Conservation (phyloP, 1,140 invertebrate species). For the Hylaeus anthracinus region DNA sequence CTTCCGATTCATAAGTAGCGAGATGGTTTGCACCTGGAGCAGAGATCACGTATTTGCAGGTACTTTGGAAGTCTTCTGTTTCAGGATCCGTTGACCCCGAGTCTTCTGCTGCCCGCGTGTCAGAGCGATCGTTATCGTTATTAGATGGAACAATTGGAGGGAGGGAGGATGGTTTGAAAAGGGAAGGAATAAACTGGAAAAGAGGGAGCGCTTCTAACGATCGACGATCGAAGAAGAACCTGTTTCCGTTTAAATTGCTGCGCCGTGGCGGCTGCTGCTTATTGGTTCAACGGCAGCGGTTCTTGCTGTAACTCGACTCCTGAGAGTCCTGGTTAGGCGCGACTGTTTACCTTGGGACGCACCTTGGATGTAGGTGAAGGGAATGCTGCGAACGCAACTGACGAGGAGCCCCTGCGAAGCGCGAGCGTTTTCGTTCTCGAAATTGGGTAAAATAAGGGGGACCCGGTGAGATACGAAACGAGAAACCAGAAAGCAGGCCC, state of each 20-base stretch:
- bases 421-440: background rate
- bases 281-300: slow-evolving; percentile 6
- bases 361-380: background rate
- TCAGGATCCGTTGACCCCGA: too few relatives aligned
- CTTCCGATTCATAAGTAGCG: too few relatives aligned
- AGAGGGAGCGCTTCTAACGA: background rate
- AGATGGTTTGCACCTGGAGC: too few relatives aligned
- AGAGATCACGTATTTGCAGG: too few relatives aligned
- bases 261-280: background rate
- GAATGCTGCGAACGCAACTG: background rate
- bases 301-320: slow-evolving; percentile 24
- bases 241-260: slow-evolving; percentile 27
- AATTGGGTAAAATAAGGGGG: slow-evolving; percentile 38
- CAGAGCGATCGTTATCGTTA: too few relatives aligned
- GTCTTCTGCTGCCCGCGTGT: too few relatives aligned
- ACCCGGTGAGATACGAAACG: slow-evolving; percentile 5
- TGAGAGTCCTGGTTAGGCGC: slow-evolving; percentile 10
- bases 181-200: background rate
- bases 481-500: background rate
- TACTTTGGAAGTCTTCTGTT: too few relatives aligned
- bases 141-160: background rate
- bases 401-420: too few relatives aligned
- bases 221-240: slow-evolving; percentile 10
- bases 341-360: slow-evolving; percentile 23
- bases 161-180: slow-evolving; percentile 7